Conservation (phyloP, 2,888 invertebrate genomes). For the Synergus gifuensis region DNA sequence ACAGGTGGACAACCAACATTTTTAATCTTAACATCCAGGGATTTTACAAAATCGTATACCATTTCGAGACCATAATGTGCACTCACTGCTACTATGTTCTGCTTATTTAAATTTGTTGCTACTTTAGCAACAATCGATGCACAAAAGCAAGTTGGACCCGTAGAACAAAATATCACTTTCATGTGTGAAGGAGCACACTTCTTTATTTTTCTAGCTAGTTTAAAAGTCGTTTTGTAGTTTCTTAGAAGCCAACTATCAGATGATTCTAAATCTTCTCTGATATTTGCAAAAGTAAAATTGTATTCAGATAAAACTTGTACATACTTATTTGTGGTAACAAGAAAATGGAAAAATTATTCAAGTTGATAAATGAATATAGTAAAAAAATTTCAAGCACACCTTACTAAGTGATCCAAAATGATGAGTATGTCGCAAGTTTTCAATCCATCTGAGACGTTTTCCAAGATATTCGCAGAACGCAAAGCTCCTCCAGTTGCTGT, state of each 20-base stretch:
- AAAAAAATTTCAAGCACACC: constrained; percentile 53
- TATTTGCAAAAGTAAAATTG: constrained; percentile 56
- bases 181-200: constrained; percentile 78
- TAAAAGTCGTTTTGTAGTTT: constrained; percentile 73
- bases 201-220: constrained; percentile 79
- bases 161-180: constrained; percentile 79
- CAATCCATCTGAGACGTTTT: constrained; percentile 78
- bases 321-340: too few species aligned
- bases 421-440: constrained; percentile 79
- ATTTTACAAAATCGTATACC: constrained; percentile 63
- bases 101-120: constrained; percentile 75
- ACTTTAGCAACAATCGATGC: constrained; percentile 79
- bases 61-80: constrained; percentile 80
- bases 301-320: constrained; percentile 71
- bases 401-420: constrained; percentile 78
- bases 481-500: constrained; percentile 53
- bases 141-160: constrained; percentile 81
- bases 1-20: constrained; percentile 82
- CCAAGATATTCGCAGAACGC: constrained; percentile 74
- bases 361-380: neutral
- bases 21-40: constrained; percentile 77
- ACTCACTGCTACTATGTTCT: constrained; percentile 81
- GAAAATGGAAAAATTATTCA: too few species aligned
- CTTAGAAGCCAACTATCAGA: constrained; percentile 64
- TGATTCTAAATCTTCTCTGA: constrained; percentile 64